Evolutionary conservation across 1,140 invertebrate species (phyloP).

Genomic region (Pentalonia nigronervosa): DNA sequence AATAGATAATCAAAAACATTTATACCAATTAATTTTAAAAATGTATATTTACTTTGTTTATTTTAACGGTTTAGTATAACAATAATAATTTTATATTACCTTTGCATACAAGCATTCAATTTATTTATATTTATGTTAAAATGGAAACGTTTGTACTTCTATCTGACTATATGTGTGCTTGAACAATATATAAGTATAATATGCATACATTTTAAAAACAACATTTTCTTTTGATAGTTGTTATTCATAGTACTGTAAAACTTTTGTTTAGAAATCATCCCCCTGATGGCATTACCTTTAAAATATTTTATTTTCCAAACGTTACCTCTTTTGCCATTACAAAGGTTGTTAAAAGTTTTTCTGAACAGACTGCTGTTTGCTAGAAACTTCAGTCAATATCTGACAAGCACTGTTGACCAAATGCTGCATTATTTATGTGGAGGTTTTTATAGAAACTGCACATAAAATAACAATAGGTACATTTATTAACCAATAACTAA

Average conservation of each 20-base stretch:
- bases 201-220: not conserved
- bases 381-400: constrained; percentile 24
- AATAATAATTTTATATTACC: not conserved
- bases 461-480: not conserved
- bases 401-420: not conserved
- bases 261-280: not conserved
- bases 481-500: not conserved
- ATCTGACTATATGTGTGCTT: not conserved
- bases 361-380: not conserved
- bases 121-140: not conserved
- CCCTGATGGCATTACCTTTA: not conserved
- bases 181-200: not conserved
- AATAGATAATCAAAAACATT: not conserved
- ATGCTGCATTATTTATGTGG: constrained; percentile 22
- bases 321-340: not conserved
- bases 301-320: not conserved
- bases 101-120: not conserved
- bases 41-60: not conserved
- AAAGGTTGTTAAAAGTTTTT: constrained; percentile 27
- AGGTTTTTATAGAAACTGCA: not conserved
- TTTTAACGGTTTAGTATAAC: not conserved
- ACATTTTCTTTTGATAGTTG: not conserved
- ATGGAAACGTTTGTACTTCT: not conserved
- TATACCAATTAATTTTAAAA: not conserved
- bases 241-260: not conserved